These are phyloP conservation scores for Drosophila pseudotalamancana DNA, from an alignment of 2,888 invertebrate genomes.

Conservation along the genomic window DNA sequence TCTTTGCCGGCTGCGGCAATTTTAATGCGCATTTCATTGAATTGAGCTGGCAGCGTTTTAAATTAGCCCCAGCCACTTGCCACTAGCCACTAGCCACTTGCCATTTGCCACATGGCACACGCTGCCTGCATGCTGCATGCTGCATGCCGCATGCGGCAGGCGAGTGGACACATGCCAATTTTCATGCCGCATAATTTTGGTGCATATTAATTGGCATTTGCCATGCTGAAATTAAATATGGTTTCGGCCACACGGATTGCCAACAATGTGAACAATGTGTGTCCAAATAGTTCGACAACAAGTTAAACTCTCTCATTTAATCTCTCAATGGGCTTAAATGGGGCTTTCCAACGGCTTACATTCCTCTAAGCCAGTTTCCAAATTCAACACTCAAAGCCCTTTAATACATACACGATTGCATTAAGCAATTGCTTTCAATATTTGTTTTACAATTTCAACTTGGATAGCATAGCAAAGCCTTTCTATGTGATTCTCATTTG, in stretches of 20 bases:
- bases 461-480: too few species aligned
- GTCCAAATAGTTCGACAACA: slow-evolving; percentile 21
- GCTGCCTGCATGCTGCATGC: not conserved
- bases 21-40: slow-evolving; percentile 43
- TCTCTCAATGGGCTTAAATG: slow-evolving; percentile 2
- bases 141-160: slow-evolving; percentile 6
- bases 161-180: slow-evolving; percentile 39
- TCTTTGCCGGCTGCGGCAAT: slow-evolving; percentile 26
- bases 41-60: slow-evolving; percentile 6
- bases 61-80: slow-evolving; percentile 9
- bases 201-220: slow-evolving; percentile 52
- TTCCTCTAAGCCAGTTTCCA: slow-evolving; percentile 7
- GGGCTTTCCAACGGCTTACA: slow-evolving; percentile 1
- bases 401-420: not conserved
- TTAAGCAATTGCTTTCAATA: not conserved
- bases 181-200: slow-evolving; percentile 48
- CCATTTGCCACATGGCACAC: slow-evolving; percentile 3
- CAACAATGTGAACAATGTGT: slow-evolving; percentile 11
- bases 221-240: slow-evolving; percentile 31
- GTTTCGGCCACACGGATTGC: not conserved
- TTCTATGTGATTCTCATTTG: not conserved
- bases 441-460: not conserved
- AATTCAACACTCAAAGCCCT: not conserved
- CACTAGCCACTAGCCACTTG: slow-evolving; percentile 3
- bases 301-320: not conserved